phyloP scores from a whole-genome alignment of 2,113 vertebrate species.

The Aptenodytes patagonicus region DNA sequence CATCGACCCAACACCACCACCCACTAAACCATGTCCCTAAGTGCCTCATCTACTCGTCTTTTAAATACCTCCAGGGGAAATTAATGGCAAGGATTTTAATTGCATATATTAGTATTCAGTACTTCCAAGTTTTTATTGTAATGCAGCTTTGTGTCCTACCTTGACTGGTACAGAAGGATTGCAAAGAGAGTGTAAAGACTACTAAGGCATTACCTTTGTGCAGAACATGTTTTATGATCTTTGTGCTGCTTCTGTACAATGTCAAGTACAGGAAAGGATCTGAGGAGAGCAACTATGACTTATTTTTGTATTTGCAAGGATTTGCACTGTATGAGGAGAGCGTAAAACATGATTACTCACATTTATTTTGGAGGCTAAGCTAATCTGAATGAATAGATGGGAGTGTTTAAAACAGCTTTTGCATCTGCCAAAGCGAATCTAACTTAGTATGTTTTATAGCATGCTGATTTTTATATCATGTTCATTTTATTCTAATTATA shows the following conservation, averaged over 20 bases:
- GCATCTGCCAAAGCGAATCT: background rate
- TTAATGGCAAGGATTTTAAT: background rate
- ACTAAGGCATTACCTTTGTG: background rate
- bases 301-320: background rate
- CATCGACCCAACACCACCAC: too few species aligned
- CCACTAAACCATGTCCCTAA: too few species aligned
- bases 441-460: background rate
- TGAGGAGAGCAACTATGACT: background rate
- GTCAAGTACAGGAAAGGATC: background rate
- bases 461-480: background rate
- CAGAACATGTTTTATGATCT: background rate
- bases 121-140: background rate
- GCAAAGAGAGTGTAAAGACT: background rate
- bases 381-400: background rate
- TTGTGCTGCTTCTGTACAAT: background rate
- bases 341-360: background rate
- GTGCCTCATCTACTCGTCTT: too few species aligned
- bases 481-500: background rate
- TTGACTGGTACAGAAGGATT: background rate
- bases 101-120: background rate
- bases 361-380: background rate
- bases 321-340: background rate
- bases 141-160: background rate
- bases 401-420: background rate
- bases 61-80: background rate